phyloP scores from a whole-genome alignment of 1,140 invertebrate genomes.

The Penaeus indicus region DNA sequence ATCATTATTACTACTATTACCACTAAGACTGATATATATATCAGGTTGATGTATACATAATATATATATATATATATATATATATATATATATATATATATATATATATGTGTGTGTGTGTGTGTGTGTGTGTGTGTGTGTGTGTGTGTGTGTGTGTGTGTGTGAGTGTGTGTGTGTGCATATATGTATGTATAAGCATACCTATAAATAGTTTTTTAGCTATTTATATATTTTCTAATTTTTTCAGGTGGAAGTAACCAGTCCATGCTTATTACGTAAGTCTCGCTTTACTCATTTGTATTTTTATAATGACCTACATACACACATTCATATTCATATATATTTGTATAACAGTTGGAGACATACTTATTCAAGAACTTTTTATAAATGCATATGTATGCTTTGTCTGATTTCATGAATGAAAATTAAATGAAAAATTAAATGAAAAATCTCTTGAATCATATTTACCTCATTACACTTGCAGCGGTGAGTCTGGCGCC shows the following conservation, averaged over 20 bases:
- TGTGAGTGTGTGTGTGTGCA: slow-evolving; percentile 26
- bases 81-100: background rate
- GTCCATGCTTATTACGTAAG: slow-evolving; percentile 58
- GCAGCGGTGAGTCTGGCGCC: too few relatives aligned
- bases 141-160: slow-evolving; percentile 37
- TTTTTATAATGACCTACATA: background rate
- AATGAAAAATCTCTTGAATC: background rate
- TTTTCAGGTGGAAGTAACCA: slow-evolving; percentile 43
- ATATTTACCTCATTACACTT: too few relatives aligned
- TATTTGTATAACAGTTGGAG: too few relatives aligned
- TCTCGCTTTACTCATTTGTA: background rate
- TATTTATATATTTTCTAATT: slow-evolving; percentile 2
- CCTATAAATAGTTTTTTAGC: slow-evolving; percentile 19
- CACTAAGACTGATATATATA: too few relatives aligned
- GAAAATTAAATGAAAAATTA: background rate
- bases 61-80: background rate
- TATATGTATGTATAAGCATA: slow-evolving; percentile 36
- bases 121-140: slow-evolving; percentile 28
- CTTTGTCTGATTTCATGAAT: too few relatives aligned
- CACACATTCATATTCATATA: too few relatives aligned
- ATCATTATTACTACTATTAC: too few relatives aligned
- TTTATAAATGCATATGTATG: too few relatives aligned
- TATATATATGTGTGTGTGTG: slow-evolving; percentile 25
- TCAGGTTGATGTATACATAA: background rate
- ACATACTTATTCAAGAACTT: too few relatives aligned